Conservation (phyloP, 2,797 vertebrate genomes). For the Balearica regulorum region DNA sequence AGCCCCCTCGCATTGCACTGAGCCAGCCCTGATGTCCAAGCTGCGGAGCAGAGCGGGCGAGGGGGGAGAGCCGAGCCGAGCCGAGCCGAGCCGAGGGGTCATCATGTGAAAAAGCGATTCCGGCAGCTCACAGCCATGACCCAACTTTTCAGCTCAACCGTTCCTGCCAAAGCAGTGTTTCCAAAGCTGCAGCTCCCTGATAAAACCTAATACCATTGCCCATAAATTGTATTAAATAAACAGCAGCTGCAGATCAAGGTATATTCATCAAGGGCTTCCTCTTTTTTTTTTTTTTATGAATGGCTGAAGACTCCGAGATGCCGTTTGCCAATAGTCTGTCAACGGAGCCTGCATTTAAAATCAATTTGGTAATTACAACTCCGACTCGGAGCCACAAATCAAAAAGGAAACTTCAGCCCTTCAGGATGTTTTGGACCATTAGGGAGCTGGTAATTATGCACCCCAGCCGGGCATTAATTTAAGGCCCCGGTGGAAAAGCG, state of each 20-base stretch:
- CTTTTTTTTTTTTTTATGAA: conserved; percentile 13
- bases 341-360: conserved; percentile 58
- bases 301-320: conserved; percentile 30
- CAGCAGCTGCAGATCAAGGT: conserved; percentile 70
- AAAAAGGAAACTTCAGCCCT: conserved; percentile 57
- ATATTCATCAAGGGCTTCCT: conserved; percentile 62
- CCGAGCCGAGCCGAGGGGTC: not conserved
- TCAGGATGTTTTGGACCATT: conserved; percentile 61
- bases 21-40: not conserved
- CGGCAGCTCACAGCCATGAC: not conserved
- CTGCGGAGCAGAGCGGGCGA: not conserved
- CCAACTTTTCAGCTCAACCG: conserved; percentile 9
- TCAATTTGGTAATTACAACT: conserved; percentile 65
- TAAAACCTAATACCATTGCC: conserved; percentile 61
- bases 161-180: conserved; percentile 53
- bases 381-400: conserved; percentile 55
- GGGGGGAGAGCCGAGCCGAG: not conserved
- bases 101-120: not conserved
- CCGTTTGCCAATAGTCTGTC: conserved; percentile 62
- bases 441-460: conserved; percentile 60
- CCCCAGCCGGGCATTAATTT: conserved; percentile 52
- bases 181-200: conserved; percentile 64
- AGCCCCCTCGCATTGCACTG: not conserved
- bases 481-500: conserved; percentile 20
- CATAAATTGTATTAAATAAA: conserved; percentile 67